Base-by-base conservation (phyloP, 2,797 vertebrate genomes). In the Apogon talboti region DNA sequence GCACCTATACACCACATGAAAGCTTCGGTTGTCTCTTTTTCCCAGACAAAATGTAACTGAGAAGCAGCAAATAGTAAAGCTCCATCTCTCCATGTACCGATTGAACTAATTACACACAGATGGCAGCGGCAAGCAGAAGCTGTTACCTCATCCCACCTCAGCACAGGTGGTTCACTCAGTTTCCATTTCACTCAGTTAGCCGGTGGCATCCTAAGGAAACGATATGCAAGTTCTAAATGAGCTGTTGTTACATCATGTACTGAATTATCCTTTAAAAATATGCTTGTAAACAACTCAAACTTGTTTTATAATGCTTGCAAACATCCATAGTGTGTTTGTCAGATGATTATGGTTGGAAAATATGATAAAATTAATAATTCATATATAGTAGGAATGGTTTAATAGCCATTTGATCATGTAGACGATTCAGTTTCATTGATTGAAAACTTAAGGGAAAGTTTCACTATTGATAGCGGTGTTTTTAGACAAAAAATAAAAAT, bases 81-180 rank as follows among this genome's bases (percentile, higher is more conserved):
- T 59, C 55, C 67, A 82, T 52, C 60, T 78, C 84, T 75, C 78
- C 63, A 44, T 75, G 77, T 78, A 66, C 68, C 82, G 71, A 86
- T 89, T 88, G 74, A 68, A 57, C 72, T 89, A 89, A 91, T 90
- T 78, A 72, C 75, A 73, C 77, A 74, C 90, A 92, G 90, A 89
- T 90, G 91, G 82, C 80, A 48, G 74, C 75, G 76, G 74, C 64
- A 80, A 67, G 73, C 82, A 72, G 73, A 83, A 80, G 78, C 75
- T 62, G 60, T 87, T 79, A 84, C 76, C 67, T 73, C 72, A 74
- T 72, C 45, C 50, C 76, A 77, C 73, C 79, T 85, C 57, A 33
- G 66, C 82, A 82, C 89, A 89, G 87, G 86, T 91, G 88, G 73
- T 73, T 87, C 71, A 55, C 70, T 86, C 80, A 82, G 78, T 64